Percentiles rank a stretch among this genome's conserved stretches.
phyloP scores from a whole-genome alignment of 2,888 invertebrate genomes.

The Eilema caniola region DNA sequence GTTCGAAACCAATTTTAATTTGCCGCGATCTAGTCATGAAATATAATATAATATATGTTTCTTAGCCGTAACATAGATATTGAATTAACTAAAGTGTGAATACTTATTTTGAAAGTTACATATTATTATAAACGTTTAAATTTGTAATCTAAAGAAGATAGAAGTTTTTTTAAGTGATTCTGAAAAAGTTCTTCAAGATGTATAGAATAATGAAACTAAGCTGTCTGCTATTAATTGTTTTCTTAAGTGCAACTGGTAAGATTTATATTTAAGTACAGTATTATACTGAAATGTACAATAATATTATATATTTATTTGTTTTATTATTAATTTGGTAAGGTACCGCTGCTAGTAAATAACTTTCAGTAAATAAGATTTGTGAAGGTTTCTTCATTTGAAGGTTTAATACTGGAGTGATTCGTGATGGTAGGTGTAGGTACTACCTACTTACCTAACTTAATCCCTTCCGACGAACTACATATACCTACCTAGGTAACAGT shows the following conservation, averaged over 20 bases:
- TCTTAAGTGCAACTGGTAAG: conserved; percentile 68
- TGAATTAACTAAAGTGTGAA: not conserved
- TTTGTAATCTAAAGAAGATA: not conserved
- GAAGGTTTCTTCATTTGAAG: too few relatives aligned
- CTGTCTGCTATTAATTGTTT: conserved; percentile 61
- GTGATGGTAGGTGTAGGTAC: too few relatives aligned
- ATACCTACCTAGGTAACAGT: too few relatives aligned
- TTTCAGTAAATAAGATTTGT: too few relatives aligned
- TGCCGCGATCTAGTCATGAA: conserved; percentile 19
- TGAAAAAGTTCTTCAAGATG: conserved; percentile 54
- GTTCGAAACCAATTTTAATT: conserved; percentile 41
- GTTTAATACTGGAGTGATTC: too few relatives aligned
- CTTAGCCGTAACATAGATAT: conserved; percentile 14
- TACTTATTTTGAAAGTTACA: not conserved
- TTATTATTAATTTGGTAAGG: too few relatives aligned
- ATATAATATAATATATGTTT: conserved; percentile 15
- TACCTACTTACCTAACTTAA: too few relatives aligned
- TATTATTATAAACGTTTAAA: not conserved
- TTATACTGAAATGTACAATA: not conserved
- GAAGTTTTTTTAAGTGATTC: conserved; percentile 9
- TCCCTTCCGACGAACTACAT: too few relatives aligned
- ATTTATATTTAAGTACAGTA: conserved; percentile 25
- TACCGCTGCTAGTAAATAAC: too few relatives aligned
- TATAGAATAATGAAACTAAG: conserved; percentile 60
- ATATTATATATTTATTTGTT: too few relatives aligned